Evolutionary conservation across 2,113 vertebrate genomes (phyloP).

Genomic region (Furnarius figulus): DNA sequence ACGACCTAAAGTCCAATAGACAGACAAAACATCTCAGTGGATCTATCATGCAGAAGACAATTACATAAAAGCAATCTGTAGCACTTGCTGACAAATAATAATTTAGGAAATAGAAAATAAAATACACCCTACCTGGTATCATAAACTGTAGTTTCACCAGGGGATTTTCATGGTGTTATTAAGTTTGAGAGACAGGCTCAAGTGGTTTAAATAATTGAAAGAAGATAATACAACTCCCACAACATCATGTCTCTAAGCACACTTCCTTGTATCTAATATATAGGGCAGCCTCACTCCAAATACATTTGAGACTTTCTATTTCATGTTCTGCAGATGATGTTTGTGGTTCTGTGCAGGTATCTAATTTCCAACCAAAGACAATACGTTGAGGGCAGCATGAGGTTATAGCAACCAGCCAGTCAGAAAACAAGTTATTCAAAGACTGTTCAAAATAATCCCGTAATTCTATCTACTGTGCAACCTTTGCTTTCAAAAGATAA

Average conservation of each 20-base stretch:
- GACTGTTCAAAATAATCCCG: constrained; percentile 6
- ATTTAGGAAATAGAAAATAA: constrained; percentile 49
- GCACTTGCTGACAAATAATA: constrained; percentile 34
- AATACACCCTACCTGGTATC: neutral
- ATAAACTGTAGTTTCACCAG: constrained; percentile 5
- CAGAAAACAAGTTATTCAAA: constrained; percentile 33
- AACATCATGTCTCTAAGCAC: neutral
- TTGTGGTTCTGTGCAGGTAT: neutral
- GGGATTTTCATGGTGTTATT: constrained; percentile 10
- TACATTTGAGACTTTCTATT: constrained; percentile 26
- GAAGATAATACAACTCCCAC: constrained; percentile 17
- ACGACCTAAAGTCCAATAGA: neutral
- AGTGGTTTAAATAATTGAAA: constrained; percentile 57
- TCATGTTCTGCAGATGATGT: neutral
- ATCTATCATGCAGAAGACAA: neutral
- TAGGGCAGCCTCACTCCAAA: neutral
- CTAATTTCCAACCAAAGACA: constrained; percentile 17
- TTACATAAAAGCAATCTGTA: constrained; percentile 38
- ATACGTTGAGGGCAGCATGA: neutral
- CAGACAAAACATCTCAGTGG: neutral
- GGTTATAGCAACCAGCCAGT: neutral
- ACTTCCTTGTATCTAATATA: neutral
- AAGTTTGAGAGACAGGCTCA: constrained; percentile 54
- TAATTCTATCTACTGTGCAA: neutral
- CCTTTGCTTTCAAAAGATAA: neutral